phyloP scores from a whole-genome alignment of 2,888 invertebrate species.

The Noctua pronuba region DNA sequence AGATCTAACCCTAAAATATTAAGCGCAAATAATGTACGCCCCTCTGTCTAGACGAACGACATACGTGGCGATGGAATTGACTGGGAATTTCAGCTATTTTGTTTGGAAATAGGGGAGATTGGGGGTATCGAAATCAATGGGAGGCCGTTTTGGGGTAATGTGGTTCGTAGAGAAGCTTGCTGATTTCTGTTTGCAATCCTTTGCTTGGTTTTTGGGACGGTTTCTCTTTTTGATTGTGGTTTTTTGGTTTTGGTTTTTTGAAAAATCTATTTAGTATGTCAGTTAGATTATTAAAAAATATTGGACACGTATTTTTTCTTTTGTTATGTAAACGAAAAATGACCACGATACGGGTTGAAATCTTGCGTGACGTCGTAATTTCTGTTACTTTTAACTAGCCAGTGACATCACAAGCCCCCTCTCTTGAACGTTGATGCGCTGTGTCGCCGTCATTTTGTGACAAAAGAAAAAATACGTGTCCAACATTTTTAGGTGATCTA shows the following conservation, averaged over 20 bases:
- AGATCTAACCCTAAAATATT: conserved; percentile 24
- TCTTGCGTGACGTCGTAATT: too few species aligned
- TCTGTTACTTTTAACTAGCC: too few species aligned
- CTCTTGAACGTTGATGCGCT: too few species aligned
- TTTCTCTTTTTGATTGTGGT: background rate
- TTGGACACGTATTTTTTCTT: too few species aligned
- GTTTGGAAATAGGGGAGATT: conserved; percentile 1
- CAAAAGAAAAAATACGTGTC: too few species aligned
- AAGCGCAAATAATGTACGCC: conserved; percentile 22
- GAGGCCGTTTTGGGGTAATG: conserved; percentile 3
- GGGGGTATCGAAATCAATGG: conserved; percentile 20
- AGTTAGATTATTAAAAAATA: too few species aligned
- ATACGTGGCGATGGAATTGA: conserved; percentile 19
- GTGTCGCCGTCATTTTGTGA: too few species aligned
- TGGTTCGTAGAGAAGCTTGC: background rate
- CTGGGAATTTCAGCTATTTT: conserved; percentile 39
- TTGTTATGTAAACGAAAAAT: too few species aligned
- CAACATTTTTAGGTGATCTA: too few species aligned
- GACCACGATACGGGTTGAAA: too few species aligned
- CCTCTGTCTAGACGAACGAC: conserved; percentile 39
- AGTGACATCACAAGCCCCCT: too few species aligned
- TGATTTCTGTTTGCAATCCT: background rate
- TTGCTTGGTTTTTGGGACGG: background rate
- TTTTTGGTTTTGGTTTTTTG: background rate
- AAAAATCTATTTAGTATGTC: too few species aligned